A percentile compares a stretch with the other conserved stretches of the same genome.
phyloP scores from a whole-genome alignment of 2,888 invertebrate genomes.

The Alsophila aescularia region DNA sequence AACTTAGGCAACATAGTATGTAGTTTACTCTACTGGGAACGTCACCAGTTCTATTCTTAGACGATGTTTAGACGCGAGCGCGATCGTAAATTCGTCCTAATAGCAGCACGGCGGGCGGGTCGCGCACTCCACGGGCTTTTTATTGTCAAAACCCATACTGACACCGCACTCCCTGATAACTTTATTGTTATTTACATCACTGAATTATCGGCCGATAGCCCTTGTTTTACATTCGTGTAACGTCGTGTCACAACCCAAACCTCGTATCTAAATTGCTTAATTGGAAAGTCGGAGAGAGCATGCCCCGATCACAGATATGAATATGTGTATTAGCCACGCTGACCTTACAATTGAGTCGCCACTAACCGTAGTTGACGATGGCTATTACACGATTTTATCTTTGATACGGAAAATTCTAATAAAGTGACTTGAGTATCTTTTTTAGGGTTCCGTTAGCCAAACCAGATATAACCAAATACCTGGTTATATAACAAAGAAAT shows the following conservation, averaged over 20 bases:
- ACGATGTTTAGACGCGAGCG: conserved; percentile 36
- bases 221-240: conserved; percentile 81
- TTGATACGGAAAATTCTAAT: conserved; percentile 58
- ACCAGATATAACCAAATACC: no score
- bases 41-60: conserved; percentile 21
- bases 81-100: conserved; percentile 73
- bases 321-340: conserved; percentile 58
- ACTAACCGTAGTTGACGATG: conserved; percentile 51
- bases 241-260: conserved; percentile 66
- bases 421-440: conserved; percentile 55
- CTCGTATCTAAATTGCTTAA: conserved; percentile 83
- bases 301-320: conserved; percentile 65
- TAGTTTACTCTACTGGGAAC: not conserved
- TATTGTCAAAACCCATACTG: conserved; percentile 81
- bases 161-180: conserved; percentile 75
- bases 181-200: conserved; percentile 83
- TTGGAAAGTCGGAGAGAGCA: conserved; percentile 76
- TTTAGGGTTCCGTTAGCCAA: no score
- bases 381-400: conserved; percentile 66
- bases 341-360: conserved; percentile 68
- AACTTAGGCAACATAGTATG: not conserved
- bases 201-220: conserved; percentile 79
- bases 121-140: conserved; percentile 69
- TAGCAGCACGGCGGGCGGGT: conserved; percentile 60
- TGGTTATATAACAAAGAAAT: no score